phyloP scores from a whole-genome alignment of 2,797 vertebrate genomes.

The Garrulus glandarius region DNA sequence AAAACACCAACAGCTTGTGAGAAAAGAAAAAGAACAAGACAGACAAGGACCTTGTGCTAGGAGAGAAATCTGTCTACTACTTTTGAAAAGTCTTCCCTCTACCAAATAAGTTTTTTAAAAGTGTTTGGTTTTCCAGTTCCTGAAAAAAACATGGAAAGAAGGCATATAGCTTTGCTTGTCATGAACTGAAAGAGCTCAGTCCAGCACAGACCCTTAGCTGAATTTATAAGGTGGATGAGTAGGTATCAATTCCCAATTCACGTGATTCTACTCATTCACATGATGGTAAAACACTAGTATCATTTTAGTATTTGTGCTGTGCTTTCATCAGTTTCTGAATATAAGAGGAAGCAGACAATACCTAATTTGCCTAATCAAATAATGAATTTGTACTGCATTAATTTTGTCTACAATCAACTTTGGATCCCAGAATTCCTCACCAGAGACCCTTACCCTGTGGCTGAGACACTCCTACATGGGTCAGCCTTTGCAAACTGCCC shows the following conservation, averaged over 20 bases:
- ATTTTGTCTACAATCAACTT: neutral
- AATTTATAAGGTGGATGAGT: neutral
- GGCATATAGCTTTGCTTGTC: neutral
- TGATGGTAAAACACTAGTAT: neutral
- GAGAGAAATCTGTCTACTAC: neutral
- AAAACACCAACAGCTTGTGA: neutral
- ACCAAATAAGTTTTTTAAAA: neutral
- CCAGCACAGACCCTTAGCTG: neutral
- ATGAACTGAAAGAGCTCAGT: neutral
- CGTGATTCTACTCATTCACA: neutral
- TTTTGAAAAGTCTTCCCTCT: neutral
- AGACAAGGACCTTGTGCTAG: neutral
- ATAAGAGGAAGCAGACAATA: neutral
- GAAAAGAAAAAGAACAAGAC: neutral
- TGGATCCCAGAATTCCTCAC: neutral
- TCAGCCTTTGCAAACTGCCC: neutral
- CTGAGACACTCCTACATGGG: fast-evolving
- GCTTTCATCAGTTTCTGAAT: neutral
- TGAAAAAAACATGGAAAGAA: neutral
- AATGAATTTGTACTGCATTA: neutral
- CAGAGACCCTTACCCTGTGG: neutral
- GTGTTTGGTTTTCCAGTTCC: neutral
- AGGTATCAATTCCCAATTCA: neutral
- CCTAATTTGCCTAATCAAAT: neutral
- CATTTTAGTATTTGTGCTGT: neutral